Conservation (phyloP, 2,797 vertebrate genomes). For the Atherinosoma microstoma region DNA sequence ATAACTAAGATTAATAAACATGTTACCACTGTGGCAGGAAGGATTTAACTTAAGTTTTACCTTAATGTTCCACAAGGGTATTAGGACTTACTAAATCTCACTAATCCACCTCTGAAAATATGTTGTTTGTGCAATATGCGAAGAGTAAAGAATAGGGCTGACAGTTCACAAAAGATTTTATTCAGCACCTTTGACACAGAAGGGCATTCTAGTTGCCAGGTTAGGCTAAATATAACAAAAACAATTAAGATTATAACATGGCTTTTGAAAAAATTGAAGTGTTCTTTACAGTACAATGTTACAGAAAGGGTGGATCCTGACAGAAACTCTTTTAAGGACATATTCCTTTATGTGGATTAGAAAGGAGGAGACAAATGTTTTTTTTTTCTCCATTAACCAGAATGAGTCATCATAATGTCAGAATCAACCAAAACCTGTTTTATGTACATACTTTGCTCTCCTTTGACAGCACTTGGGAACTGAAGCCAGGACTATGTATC, state of each 20-base stretch:
- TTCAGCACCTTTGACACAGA: constrained; percentile 34
- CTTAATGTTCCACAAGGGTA: constrained; percentile 16
- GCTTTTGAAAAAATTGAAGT: constrained; percentile 34
- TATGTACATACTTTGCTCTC: constrained; percentile 81
- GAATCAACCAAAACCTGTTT: constrained; percentile 87
- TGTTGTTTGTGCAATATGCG: constrained; percentile 33
- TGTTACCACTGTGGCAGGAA: neutral
- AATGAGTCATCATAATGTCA: constrained; percentile 83
- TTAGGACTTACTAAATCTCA: constrained; percentile 14
- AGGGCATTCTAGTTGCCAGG: constrained; percentile 16
- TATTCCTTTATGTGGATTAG: constrained; percentile 70
- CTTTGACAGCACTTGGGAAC: constrained; percentile 82
- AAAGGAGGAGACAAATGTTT: constrained; percentile 75
- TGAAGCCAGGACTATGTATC: constrained; percentile 73
- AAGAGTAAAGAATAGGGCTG: constrained; percentile 36
- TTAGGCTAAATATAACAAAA: constrained; percentile 40
- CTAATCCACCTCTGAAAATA: constrained; percentile 31
- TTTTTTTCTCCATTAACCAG: constrained; percentile 69
- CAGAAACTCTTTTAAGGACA: constrained; percentile 69
- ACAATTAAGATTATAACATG: constrained; percentile 38
- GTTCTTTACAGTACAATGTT: constrained; percentile 66
- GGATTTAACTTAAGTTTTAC: constrained; percentile 21
- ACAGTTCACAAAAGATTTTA: constrained; percentile 34
- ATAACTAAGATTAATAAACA: neutral
- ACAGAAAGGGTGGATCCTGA: constrained; percentile 67